Evolutionary conservation across 2,113 vertebrate genomes (phyloP).

Genomic region (Scytalopus superciliaris): DNA sequence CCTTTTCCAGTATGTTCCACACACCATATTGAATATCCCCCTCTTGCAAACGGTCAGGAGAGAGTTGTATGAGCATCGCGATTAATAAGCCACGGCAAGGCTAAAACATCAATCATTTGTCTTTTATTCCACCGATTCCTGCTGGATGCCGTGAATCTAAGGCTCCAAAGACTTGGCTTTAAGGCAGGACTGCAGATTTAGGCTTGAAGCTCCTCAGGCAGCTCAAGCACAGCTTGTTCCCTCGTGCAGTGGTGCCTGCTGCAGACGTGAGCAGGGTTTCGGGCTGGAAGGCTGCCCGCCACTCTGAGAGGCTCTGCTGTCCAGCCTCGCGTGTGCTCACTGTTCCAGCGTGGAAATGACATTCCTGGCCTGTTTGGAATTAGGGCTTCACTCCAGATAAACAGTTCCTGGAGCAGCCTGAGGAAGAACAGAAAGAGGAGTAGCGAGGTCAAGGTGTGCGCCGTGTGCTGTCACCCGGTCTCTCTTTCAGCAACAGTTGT

Average conservation of each 20-base stretch:
- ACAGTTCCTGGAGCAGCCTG: not conserved
- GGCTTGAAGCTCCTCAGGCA: not conserved
- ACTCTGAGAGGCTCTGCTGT: not conserved
- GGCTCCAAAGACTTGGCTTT: conserved; percentile 36
- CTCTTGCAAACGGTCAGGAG: not conserved
- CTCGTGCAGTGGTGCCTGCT: not conserved
- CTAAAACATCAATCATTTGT: not conserved
- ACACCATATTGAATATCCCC: not conserved
- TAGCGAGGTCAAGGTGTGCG: not conserved
- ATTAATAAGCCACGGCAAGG: conserved; percentile 5
- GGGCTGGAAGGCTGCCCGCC: not conserved
- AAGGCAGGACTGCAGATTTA: not conserved
- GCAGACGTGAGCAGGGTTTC: not conserved
- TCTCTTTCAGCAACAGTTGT: not conserved
- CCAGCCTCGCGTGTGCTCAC: not conserved
- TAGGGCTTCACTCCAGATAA: not conserved
- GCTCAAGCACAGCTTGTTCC: not conserved
- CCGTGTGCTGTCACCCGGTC: not conserved
- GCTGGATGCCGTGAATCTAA: not conserved
- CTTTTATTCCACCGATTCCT: not conserved
- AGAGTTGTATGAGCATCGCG: not conserved
- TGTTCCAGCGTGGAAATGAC: not conserved
- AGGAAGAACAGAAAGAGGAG: not conserved
- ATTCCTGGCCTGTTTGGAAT: conserved; percentile 41
- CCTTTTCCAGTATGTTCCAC: conserved; percentile 8